phyloP scores from a whole-genome alignment of 2,888 invertebrate species.

The Ennomos quercinarius region DNA sequence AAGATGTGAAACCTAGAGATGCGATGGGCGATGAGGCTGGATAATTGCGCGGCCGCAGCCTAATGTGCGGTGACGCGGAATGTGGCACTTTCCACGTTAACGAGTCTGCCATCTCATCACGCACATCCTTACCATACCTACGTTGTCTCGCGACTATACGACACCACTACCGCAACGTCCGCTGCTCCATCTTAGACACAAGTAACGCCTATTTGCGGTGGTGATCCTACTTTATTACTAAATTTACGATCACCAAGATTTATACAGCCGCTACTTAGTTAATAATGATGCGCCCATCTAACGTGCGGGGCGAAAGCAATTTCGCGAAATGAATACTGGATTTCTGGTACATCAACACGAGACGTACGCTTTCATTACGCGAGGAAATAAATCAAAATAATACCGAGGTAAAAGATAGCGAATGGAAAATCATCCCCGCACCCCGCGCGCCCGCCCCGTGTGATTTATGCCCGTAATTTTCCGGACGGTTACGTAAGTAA shows the following conservation, averaged over 20 bases:
- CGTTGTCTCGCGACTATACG: not conserved
- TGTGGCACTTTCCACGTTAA: slow-evolving; percentile 74
- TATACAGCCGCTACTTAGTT: slow-evolving; percentile 60
- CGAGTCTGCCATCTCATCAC: slow-evolving; percentile 66
- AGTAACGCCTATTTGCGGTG: slow-evolving; percentile 74
- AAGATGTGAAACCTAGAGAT: slow-evolving; percentile 41
- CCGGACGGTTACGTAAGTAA: slow-evolving; percentile 82
- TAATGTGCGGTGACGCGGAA: slow-evolving; percentile 76
- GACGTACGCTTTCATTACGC: slow-evolving; percentile 82
- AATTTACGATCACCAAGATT: slow-evolving; percentile 60
- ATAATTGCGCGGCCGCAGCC: slow-evolving; percentile 68
- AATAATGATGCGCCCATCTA: slow-evolving; percentile 58
- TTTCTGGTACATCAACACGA: slow-evolving; percentile 74
- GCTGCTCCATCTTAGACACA: slow-evolving; percentile 59
- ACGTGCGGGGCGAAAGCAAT: slow-evolving; percentile 53
- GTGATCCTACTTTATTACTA: slow-evolving; percentile 65
- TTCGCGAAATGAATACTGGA: slow-evolving; percentile 67
- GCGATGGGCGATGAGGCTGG: slow-evolving; percentile 45
- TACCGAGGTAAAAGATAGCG: slow-evolving; percentile 81
- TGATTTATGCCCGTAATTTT: slow-evolving; percentile 84
- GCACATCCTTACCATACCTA: slow-evolving; percentile 44
- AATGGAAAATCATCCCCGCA: slow-evolving; percentile 80
- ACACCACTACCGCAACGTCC: slow-evolving; percentile 63
- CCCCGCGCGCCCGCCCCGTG: slow-evolving; percentile 52
- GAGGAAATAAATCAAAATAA: slow-evolving; percentile 83